These are phyloP conservation scores for Cheirogaleus major DNA, from an alignment of 2,797 vertebrate species.

Conservation along the genomic window DNA sequence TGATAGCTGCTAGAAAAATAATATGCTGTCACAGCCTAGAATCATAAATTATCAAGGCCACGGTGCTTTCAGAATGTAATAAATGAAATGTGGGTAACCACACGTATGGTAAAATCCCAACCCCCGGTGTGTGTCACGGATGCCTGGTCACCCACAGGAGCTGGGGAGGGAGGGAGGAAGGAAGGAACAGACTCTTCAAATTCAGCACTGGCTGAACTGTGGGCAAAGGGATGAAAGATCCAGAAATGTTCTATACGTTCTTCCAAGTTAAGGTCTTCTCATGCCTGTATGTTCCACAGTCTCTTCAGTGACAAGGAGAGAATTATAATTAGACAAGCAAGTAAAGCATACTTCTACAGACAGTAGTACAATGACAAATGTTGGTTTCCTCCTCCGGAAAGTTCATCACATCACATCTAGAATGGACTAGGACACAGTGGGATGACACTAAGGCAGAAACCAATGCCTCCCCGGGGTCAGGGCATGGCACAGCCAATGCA, in stretches of 20 bases:
- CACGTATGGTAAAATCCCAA: slow-evolving; percentile 14
- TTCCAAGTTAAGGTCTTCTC: background rate
- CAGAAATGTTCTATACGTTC: background rate
- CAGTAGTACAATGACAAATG: background rate
- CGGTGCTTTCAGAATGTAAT: slow-evolving; percentile 3
- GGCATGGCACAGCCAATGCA: background rate
- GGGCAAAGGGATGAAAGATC: background rate
- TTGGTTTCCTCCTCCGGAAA: background rate
- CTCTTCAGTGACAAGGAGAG: background rate
- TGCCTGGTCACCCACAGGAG: slow-evolving; percentile 46
- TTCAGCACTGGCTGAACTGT: background rate
- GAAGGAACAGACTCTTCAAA: background rate
- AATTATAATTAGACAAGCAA: background rate
- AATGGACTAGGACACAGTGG: background rate
- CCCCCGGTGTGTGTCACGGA: slow-evolving; percentile 15
- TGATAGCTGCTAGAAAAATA: slow-evolving; percentile 77
- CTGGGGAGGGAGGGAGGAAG: background rate
- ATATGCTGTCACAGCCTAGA: slow-evolving; percentile 65
- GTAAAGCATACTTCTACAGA: background rate
- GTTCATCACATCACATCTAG: background rate
- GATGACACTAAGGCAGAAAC: background rate
- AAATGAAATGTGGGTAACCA: slow-evolving; percentile 57
- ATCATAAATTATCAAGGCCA: slow-evolving; percentile 66
- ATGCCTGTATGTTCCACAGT: background rate
- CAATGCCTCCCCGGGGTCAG: background rate